These are phyloP conservation scores for Cheiracanthium punctorium DNA, from an alignment of 2,888 invertebrate species.

Conservation along the genomic window DNA sequence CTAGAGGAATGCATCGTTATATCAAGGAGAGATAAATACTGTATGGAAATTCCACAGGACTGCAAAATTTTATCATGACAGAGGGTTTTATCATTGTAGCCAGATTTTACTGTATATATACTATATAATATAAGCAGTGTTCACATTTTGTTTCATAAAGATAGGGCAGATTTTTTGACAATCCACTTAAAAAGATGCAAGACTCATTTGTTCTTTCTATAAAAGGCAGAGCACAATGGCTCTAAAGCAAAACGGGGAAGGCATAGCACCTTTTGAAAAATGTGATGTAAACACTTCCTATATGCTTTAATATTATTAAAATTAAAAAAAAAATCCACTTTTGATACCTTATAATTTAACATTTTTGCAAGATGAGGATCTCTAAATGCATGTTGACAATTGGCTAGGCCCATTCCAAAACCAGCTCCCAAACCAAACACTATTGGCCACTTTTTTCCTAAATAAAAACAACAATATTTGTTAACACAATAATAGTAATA, in stretches of 20 bases:
- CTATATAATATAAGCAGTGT: too few relatives aligned
- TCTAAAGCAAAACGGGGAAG: neutral
- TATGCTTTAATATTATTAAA: neutral
- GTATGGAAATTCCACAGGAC: too few relatives aligned
- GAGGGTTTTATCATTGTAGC: too few relatives aligned
- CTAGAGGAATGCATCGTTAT: too few relatives aligned
- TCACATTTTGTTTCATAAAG: neutral
- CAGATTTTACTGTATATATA: too few relatives aligned
- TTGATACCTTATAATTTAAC: slow-evolving; percentile 74
- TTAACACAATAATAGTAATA: too few relatives aligned
- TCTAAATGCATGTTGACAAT: slow-evolving; percentile 85
- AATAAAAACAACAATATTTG: neutral
- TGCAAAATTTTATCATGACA: too few relatives aligned
- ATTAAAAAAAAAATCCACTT: neutral
- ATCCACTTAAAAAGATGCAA: too few relatives aligned
- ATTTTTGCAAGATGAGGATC: slow-evolving; percentile 75
- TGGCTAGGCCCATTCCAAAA: slow-evolving; percentile 81
- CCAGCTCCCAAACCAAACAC: slow-evolving; percentile 92
- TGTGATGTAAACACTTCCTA: neutral
- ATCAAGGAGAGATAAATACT: too few relatives aligned
- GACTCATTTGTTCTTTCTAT: neutral
- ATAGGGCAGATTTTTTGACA: too few relatives aligned
- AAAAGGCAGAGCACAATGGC: neutral
- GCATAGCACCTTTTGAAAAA: neutral
- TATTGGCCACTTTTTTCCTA: slow-evolving; percentile 90